A percentile compares a stretch with the other conserved stretches of the same genome.
Conservation (phyloP, 2,797 vertebrate species). For the Numenius phaeopus region DNA sequence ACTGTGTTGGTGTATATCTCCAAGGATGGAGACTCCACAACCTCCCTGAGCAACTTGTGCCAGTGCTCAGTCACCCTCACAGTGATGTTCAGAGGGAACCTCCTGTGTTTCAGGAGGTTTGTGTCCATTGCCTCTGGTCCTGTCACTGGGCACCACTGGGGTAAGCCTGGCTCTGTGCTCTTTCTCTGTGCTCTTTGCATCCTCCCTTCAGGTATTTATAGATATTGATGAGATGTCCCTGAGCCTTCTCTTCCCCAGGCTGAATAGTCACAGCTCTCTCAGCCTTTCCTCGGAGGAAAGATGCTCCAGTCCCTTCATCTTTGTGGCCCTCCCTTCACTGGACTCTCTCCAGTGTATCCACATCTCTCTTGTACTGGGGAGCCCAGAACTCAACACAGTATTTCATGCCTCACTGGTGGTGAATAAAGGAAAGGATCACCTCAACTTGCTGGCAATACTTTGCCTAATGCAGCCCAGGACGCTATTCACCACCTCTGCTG, state of each 20-base stretch:
- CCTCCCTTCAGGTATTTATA: too few species aligned
- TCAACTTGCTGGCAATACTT: background rate
- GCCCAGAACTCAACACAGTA: background rate
- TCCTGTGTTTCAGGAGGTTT: background rate
- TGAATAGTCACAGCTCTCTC: too few species aligned
- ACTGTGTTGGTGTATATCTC: accelerated
- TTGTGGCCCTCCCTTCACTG: background rate
- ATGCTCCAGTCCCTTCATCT: background rate
- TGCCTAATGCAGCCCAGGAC: background rate
- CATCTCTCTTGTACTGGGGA: background rate
- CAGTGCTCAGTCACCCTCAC: background rate
- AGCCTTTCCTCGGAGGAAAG: background rate
- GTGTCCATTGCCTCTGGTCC: too few species aligned
- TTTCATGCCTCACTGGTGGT: background rate
- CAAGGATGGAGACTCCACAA: background rate
- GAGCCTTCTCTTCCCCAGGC: too few species aligned
- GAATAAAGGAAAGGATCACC: background rate
- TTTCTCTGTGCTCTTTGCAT: too few species aligned
- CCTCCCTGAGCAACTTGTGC: background rate
- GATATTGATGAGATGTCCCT: too few species aligned
- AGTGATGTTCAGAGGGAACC: background rate
- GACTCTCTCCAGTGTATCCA: background rate
- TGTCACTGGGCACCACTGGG: too few species aligned
- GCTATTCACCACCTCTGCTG: background rate
- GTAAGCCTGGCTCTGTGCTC: too few species aligned